Conservation (phyloP, 2,797 vertebrate genomes). For the Valencia hispanica region DNA sequence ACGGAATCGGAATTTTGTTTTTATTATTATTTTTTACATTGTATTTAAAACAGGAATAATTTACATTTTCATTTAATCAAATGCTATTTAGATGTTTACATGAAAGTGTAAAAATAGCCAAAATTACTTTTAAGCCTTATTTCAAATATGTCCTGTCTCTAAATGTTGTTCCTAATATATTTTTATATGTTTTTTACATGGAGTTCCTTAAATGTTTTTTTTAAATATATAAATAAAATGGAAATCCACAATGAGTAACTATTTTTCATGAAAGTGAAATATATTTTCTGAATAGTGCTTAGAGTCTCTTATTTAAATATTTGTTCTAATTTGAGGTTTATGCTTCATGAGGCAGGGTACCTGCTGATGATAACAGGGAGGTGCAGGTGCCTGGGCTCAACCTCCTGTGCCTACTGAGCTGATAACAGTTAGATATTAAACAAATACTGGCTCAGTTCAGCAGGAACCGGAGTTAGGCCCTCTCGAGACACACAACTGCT, state of each 20-base stretch:
- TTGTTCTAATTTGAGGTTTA: background rate
- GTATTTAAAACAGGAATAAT: background rate
- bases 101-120: background rate
- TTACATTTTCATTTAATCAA: background rate
- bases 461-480: conserved; percentile 89
- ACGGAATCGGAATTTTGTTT: background rate
- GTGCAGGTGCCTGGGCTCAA: conserved; percentile 79
- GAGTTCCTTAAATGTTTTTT: background rate
- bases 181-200: background rate
- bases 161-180: background rate
- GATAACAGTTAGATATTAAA: conserved; percentile 85
- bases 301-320: background rate
- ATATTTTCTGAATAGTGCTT: background rate
- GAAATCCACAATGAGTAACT: background rate
- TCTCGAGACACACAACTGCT: conserved; percentile 64
- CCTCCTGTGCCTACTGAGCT: conserved; percentile 91
- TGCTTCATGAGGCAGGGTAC: background rate
- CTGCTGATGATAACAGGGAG: conserved; percentile 34
- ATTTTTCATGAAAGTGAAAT: background rate
- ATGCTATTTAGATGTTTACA: background rate
- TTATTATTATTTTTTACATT: background rate
- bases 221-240: background rate
- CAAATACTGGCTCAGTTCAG: conserved; percentile 89
- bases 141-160: background rate
- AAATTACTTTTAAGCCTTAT: background rate